These are phyloP conservation scores for Osmoderma eremita DNA, from an alignment of 2,888 invertebrate species.

Conservation along the genomic window DNA sequence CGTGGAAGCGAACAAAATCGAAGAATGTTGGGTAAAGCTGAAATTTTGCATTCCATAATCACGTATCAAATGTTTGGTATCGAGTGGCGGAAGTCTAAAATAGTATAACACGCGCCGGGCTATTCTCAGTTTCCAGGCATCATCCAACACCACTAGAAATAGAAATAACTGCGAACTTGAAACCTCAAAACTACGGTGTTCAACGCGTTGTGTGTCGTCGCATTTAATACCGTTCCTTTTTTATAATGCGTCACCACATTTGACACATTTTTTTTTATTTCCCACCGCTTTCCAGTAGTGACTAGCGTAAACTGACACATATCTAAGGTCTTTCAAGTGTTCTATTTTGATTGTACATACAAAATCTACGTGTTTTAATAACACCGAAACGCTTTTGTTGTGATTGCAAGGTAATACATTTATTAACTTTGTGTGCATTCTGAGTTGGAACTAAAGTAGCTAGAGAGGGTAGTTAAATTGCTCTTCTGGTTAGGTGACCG, in stretches of 20 bases:
- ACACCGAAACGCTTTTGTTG: neutral
- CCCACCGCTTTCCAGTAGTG: constrained; percentile 3
- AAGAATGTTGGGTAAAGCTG: constrained; percentile 27
- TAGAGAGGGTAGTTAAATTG: too few species aligned
- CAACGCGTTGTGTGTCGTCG: constrained; percentile 38
- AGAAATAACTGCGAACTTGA: constrained; percentile 53
- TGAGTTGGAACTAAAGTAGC: too few species aligned
- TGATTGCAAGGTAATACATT: neutral
- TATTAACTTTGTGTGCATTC: too few species aligned
- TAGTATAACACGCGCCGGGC: constrained; percentile 52
- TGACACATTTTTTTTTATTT: constrained; percentile 30
- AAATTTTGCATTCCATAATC: constrained; percentile 42
- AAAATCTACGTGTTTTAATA: constrained; percentile 13
- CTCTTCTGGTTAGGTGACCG: too few species aligned
- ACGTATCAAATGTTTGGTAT: constrained; percentile 51
- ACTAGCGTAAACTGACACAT: neutral
- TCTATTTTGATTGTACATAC: constrained; percentile 3
- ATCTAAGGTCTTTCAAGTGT: neutral
- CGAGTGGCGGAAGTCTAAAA: constrained; percentile 56
- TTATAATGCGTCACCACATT: constrained; percentile 17
- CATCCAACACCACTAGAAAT: constrained; percentile 54
- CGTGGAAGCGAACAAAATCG: constrained; percentile 10
- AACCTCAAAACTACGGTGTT: constrained; percentile 43
- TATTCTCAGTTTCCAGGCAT: constrained; percentile 56
- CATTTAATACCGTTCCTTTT: constrained; percentile 9